phyloP scores from a whole-genome alignment of 2,113 vertebrate genomes.

The Ictidomys tridecemlineatus region DNA sequence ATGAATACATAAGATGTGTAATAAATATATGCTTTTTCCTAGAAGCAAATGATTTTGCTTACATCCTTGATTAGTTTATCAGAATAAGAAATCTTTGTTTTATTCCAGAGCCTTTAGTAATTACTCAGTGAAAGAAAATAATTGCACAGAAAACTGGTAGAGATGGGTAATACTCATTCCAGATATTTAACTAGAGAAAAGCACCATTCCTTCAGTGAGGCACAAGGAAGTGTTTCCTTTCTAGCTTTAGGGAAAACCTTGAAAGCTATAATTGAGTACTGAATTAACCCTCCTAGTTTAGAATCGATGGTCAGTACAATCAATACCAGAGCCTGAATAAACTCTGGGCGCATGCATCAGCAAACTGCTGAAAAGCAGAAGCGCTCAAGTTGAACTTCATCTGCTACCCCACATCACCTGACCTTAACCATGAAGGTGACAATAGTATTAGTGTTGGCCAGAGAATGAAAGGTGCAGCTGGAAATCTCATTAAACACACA shows the following conservation, averaged over 20 bases:
- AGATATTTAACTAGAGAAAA: conserved; percentile 2
- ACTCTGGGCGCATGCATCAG: neutral
- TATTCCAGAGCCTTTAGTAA: neutral
- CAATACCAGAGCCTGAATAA: neutral
- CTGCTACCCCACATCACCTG: neutral
- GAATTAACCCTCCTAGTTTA: conserved; percentile 29
- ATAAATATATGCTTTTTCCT: neutral
- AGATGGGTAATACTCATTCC: neutral
- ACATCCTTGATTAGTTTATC: neutral
- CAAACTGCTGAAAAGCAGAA: conserved; percentile 54
- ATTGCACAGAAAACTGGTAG: neutral
- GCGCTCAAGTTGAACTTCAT: neutral
- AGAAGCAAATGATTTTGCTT: neutral
- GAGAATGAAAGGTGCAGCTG: neutral
- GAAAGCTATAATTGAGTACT: conserved; percentile 38
- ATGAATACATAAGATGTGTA: neutral
- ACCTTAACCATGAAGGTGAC: neutral
- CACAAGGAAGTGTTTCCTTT: neutral
- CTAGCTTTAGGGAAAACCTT: conserved; percentile 30
- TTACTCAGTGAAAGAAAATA: conserved; percentile 19
- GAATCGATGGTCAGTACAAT: conserved; percentile 1
- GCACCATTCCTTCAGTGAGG: neutral
- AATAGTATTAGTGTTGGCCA: neutral
- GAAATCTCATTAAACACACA: conserved; percentile 12
- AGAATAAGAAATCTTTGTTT: neutral